Conservation (phyloP, 2,888 invertebrate species). For the Brachyopa scutellaris region DNA sequence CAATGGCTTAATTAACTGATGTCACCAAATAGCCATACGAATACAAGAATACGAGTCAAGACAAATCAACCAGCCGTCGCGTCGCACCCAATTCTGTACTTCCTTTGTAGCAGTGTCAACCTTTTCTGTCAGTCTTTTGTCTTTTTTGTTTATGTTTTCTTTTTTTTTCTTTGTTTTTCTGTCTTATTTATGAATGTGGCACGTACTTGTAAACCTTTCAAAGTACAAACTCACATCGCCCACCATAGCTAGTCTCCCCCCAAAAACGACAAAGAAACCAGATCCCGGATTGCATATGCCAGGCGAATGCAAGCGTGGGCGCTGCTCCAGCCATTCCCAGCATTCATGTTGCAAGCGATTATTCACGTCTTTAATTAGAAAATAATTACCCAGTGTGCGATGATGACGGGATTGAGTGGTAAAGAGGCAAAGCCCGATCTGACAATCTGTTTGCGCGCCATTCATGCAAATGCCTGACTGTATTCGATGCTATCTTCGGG, state of each 20-base stretch:
- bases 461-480: conserved; percentile 77
- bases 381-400: conserved; percentile 77
- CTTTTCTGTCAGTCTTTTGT: conserved; percentile 27
- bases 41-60: too few relatives aligned
- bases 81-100: too few relatives aligned
- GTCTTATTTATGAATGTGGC: conserved; percentile 34
- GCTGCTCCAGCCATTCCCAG: conserved; percentile 1
- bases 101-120: too few relatives aligned
- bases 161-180: not conserved
- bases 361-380: conserved; percentile 80
- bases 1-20: too few relatives aligned
- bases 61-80: too few relatives aligned
- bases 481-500: conserved; percentile 71
- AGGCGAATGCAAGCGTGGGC: conserved; percentile 11
- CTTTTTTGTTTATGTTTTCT: not conserved
- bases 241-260: conserved; percentile 5
- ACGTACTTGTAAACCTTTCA: conserved; percentile 20
- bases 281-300: too few relatives aligned
- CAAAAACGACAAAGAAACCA: not conserved
- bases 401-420: conserved; percentile 48
- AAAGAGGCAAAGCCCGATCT: conserved; percentile 8
- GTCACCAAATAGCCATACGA: too few relatives aligned
- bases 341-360: conserved; percentile 54
- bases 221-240: conserved; percentile 24
- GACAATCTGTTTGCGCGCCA: conserved; percentile 38